Conservation (phyloP, 2,113 vertebrate genomes). For the Chlorodrepanis virens region DNA sequence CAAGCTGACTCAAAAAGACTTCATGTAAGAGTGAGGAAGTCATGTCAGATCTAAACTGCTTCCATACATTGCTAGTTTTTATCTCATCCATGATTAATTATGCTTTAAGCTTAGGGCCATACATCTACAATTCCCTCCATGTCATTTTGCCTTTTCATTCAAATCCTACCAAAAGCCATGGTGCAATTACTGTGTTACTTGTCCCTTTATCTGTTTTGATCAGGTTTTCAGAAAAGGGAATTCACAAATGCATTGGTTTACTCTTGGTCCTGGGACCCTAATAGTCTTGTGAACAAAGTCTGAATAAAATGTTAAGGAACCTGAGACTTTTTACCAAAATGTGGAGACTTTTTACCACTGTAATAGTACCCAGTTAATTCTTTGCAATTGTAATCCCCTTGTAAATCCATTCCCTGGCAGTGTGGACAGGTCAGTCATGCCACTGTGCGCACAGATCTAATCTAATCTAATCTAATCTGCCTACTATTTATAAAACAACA, state of each 20-base stretch:
- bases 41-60: neutral
- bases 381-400: neutral
- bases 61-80: neutral
- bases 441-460: neutral
- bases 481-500: neutral
- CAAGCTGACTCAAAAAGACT: neutral
- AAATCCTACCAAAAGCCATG: neutral
- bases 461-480: neutral
- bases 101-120: neutral
- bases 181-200: neutral
- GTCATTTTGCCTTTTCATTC: neutral
- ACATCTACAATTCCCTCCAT: neutral
- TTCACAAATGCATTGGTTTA: neutral
- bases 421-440: neutral
- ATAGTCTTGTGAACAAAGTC: neutral
- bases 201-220: neutral
- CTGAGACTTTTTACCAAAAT: neutral
- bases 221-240: neutral
- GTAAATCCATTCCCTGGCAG: neutral
- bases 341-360: neutral
- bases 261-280: neutral
- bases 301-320: neutral
- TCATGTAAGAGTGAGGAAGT: neutral
- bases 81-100: neutral
- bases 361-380: neutral